A percentile compares a stretch with the other conserved stretches of the same genome.
These are phyloP conservation scores for Anguilla marmorata DNA, from an alignment of 2,797 vertebrate genomes.

Conservation along the genomic window DNA sequence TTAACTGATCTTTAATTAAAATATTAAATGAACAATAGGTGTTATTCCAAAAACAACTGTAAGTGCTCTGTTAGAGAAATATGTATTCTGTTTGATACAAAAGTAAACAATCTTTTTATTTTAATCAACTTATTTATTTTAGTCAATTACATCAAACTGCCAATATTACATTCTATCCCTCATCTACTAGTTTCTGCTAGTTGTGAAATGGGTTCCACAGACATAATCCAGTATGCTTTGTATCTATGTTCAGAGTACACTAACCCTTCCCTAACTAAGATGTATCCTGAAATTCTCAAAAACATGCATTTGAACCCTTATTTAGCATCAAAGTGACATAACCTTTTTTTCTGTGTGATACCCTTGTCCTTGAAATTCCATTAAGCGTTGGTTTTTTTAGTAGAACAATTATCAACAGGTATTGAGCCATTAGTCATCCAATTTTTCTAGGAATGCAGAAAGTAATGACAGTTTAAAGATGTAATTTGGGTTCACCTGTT, in stretches of 20 bases:
- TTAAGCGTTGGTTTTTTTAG: neutral
- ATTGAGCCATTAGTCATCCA: neutral
- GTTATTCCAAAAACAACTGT: neutral
- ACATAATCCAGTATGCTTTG: constrained; percentile 49
- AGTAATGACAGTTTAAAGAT: neutral
- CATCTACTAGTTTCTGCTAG: neutral
- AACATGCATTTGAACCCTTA: constrained; percentile 48
- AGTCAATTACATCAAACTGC: neutral
- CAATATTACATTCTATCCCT: neutral
- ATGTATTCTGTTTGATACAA: neutral
- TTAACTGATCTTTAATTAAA: neutral
- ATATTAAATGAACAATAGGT: neutral
- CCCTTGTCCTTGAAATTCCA: neutral
- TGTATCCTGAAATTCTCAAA: constrained; percentile 25
- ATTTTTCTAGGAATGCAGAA: neutral
- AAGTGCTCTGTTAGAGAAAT: neutral
- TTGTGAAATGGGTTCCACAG: constrained; percentile 65
- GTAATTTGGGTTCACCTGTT: constrained; percentile 14
- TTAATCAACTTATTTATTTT: neutral
- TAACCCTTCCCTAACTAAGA: constrained; percentile 30
- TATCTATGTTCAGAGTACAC: constrained; percentile 32
- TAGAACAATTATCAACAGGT: neutral
- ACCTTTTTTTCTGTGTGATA: neutral
- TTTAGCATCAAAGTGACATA: neutral
- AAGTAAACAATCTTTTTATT: neutral